These are phyloP conservation scores for Sialia sialis DNA, from an alignment of 2,113 vertebrate genomes.

Conservation along the genomic window DNA sequence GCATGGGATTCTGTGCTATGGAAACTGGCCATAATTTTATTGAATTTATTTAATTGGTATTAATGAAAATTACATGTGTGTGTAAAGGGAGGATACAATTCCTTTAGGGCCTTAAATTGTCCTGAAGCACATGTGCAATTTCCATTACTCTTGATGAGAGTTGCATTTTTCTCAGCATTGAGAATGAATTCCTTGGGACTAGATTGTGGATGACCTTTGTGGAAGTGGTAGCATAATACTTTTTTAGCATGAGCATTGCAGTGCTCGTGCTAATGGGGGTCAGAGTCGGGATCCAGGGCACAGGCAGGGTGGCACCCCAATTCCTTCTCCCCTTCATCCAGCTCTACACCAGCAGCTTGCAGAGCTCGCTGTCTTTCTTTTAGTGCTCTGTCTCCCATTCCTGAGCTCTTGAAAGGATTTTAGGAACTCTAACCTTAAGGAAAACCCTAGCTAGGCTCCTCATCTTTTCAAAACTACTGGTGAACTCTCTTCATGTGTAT, in stretches of 20 bases:
- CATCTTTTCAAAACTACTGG: background rate
- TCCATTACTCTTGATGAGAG: constrained; percentile 33
- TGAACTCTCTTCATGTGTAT: background rate
- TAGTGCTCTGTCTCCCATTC: background rate
- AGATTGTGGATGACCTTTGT: background rate
- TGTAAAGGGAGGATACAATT: constrained; percentile 22
- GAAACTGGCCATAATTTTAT: constrained; percentile 32
- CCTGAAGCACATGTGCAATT: constrained; percentile 41
- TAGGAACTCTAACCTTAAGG: background rate
- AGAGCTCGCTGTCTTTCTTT: background rate
- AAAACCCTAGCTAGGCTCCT: background rate
- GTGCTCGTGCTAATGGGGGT: background rate
- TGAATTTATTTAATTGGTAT: constrained; percentile 57
- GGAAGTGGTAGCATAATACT: background rate
- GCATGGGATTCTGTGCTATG: constrained; percentile 2
- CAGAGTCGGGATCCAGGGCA: background rate
- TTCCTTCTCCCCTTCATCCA: background rate
- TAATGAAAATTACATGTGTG: constrained; percentile 60
- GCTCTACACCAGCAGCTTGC: rapidly evolving
- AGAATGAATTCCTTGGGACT: constrained; percentile 9
- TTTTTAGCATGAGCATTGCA: background rate
- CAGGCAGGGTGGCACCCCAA: rapidly evolving
- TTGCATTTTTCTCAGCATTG: background rate
- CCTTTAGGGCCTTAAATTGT: constrained; percentile 42
- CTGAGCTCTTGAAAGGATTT: background rate